phyloP scores from a whole-genome alignment of 92 coral and sea anemone species.

The Metridium senile region DNA sequence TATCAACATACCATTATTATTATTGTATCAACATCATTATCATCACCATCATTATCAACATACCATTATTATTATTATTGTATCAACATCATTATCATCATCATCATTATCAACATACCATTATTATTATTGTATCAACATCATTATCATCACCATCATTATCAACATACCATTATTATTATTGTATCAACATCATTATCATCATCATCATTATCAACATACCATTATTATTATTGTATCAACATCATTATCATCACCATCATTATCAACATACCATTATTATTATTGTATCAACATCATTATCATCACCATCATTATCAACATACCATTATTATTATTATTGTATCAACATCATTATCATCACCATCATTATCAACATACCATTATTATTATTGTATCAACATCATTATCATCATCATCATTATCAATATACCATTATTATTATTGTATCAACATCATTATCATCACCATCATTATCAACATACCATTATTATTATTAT shows the following conservation, averaged over 20 bases:
- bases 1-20: no score
- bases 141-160: neutral
- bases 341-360: neutral
- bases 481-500: no score
- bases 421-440: neutral
- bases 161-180: neutral
- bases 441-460: neutral
- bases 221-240: no score
- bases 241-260: no score
- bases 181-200: neutral
- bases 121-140: no score
- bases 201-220: neutral
- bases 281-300: neutral
- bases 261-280: neutral
- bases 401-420: neutral
- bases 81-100: neutral
- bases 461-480: neutral
- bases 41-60: neutral
- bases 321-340: neutral
- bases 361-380: neutral
- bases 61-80: neutral
- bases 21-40: neutral
- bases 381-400: no score
- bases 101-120: neutral
- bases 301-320: neutral